Conservation (phyloP, 1,140 invertebrate genomes). For the Lasioglossum albipes region DNA sequence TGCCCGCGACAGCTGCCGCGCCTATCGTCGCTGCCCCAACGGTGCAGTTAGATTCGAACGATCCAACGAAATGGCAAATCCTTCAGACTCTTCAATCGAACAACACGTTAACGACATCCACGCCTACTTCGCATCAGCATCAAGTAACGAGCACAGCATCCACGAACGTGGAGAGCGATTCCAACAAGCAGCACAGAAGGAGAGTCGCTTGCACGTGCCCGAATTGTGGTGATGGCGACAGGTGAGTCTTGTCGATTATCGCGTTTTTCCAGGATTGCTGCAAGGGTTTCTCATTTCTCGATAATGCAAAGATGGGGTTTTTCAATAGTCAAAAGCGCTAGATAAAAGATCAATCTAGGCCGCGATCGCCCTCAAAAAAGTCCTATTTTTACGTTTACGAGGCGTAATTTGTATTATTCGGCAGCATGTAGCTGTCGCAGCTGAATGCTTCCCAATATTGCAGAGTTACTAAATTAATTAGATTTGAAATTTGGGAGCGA, state of each 20-base stretch:
- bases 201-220: conserved; percentile 98
- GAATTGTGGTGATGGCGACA: conserved; percentile 95
- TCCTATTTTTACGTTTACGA: too few species aligned
- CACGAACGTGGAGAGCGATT: conserved; percentile 58
- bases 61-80: conserved; percentile 91
- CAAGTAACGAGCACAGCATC: conserved; percentile 64
- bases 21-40: conserved; percentile 63
- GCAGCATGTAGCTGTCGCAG: too few species aligned
- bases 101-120: conserved; percentile 67
- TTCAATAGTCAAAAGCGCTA: too few species aligned
- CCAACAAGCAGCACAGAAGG: conserved; percentile 78
- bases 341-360: too few species aligned
- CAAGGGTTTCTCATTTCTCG: too few species aligned
- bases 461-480: too few species aligned
- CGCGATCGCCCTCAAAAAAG: too few species aligned
- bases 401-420: too few species aligned
- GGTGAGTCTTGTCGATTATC: conserved; percentile 72
- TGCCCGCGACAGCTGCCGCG: conserved; percentile 66
- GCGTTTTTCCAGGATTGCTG: too few species aligned
- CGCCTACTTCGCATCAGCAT: conserved; percentile 68
- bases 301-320: too few species aligned
- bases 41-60: conserved; percentile 85
- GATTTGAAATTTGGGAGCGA: too few species aligned
- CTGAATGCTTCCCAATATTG: too few species aligned
- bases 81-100: conserved; percentile 82